A percentile compares a stretch with the other conserved stretches of the same genome.
Conservation (phyloP, 2,888 invertebrate species). For the Leucoptera coffeella region DNA sequence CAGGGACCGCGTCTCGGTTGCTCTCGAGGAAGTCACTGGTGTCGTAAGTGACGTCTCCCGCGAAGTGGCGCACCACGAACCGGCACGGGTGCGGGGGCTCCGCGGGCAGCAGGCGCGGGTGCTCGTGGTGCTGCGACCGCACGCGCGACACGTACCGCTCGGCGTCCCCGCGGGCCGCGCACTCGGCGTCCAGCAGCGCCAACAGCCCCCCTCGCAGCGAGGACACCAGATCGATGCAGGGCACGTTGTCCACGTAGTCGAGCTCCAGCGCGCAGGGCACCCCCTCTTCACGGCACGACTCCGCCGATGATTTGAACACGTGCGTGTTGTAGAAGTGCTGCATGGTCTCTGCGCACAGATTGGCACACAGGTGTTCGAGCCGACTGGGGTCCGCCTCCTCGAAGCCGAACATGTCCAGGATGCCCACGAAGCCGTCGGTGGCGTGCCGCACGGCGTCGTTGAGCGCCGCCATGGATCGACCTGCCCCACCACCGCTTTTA, state of each 20-base stretch:
- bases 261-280: slow-evolving; percentile 85
- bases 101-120: slow-evolving; percentile 73
- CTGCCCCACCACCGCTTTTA: slow-evolving; percentile 68
- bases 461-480: slow-evolving; percentile 85
- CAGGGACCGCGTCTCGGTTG: slow-evolving; percentile 87
- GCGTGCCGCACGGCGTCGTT: slow-evolving; percentile 90
- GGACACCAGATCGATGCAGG: slow-evolving; percentile 92
- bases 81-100: slow-evolving; percentile 72
- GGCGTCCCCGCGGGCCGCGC: slow-evolving; percentile 74
- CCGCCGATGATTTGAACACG: slow-evolving; percentile 89
- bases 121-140: slow-evolving; percentile 74
- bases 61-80: slow-evolving; percentile 88
- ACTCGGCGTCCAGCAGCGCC: slow-evolving; percentile 88
- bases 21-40: slow-evolving; percentile 85
- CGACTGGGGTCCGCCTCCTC: slow-evolving; percentile 88
- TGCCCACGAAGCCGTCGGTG: slow-evolving; percentile 92
- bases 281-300: slow-evolving; percentile 90
- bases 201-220: slow-evolving; percentile 86
- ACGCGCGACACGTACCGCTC: slow-evolving; percentile 52
- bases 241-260: slow-evolving; percentile 92
- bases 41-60: slow-evolving; percentile 74
- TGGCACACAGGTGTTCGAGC: slow-evolving; percentile 90
- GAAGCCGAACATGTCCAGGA: slow-evolving; percentile 95
- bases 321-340: slow-evolving; percentile 97
- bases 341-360: slow-evolving; percentile 94